Evolutionary conservation across 1,140 invertebrate genomes (phyloP), one percentile per base, ranked within the genome.

Genomic region (Tribolium madens): DNA sequence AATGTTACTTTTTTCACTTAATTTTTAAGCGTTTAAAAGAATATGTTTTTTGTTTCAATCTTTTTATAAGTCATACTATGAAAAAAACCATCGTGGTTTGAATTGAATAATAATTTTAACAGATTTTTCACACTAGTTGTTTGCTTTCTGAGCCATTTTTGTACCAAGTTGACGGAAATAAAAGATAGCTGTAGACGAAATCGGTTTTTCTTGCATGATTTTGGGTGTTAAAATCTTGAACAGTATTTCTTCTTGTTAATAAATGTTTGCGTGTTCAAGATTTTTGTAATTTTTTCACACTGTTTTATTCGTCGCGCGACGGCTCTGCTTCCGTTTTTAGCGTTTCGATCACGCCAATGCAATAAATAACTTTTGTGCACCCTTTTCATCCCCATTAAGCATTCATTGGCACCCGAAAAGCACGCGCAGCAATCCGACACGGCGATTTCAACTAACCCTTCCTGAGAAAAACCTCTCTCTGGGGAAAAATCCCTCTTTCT

Each of bases 371-470:
- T 42, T 42, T 4, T 7, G 36, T 7, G n/a, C 36, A 42, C 36
- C 36, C 36, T 42, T 42, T 42, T 9, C 36, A 42, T 42, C 21
- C 21, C 21, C 21, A 42, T 42, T 42, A 42, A n/a, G 36, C 36
- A 42, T 42, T 42, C 36, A 42, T 42, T n/a, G n/a, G 36, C n/a
- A 10, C 36, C 9, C 9, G n/a, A 42, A 42, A 9, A n/a, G 36
- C 36, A 42, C 36, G 68, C 68, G 13, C 31, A 50, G 68, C 76
- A 76, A 79, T 78, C 73, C 76, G 79, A 80, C 76, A 80, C 76
- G 73, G 69, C 26, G 36, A 42, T 42, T 26, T 26, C 79, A 78
- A n/a, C n/a, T n/a, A n/a, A 80, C 79, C 77, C 79, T 80, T 80
- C 57, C 73, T 33, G 17, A 21, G 36, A 42, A 42, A 42, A 42